Conservation (phyloP, 2,888 invertebrate genomes). For the Conistra vaccinii region DNA sequence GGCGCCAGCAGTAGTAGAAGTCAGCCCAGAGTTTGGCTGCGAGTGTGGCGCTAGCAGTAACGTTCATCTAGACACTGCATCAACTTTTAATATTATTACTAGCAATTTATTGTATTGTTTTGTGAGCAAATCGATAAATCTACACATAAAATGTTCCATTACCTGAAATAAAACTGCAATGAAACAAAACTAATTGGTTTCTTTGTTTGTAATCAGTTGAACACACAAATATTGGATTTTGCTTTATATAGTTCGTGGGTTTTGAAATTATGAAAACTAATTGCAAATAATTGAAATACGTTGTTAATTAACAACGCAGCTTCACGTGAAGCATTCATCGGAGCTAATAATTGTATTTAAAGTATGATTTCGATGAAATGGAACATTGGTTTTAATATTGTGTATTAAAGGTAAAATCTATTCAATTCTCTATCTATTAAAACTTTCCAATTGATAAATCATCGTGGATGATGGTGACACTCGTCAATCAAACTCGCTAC, state of each 20-base stretch:
- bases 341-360: constrained; percentile 22
- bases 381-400: neutral
- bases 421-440: neutral
- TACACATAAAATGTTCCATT: neutral
- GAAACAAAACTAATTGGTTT: neutral
- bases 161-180: neutral
- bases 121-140: neutral
- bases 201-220: constrained; percentile 8
- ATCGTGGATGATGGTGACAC: too few species aligned
- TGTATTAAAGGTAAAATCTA: neutral
- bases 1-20: too few species aligned
- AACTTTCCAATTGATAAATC: neutral
- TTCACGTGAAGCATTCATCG: neutral
- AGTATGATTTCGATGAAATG: neutral
- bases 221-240: neutral
- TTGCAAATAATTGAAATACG: constrained; percentile 11
- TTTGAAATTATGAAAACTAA: constrained; percentile 21
- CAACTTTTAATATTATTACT: too few species aligned
- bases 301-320: constrained; percentile 13
- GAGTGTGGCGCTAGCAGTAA: too few species aligned
- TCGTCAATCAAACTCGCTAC: too few species aligned
- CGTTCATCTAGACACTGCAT: neutral
- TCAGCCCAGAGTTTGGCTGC: neutral
- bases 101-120: neutral
- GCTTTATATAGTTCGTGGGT: constrained; percentile 1